These are phyloP conservation scores for Pseudonaja textilis DNA, from an alignment of 2,113 vertebrate genomes.

Conservation along the genomic window DNA sequence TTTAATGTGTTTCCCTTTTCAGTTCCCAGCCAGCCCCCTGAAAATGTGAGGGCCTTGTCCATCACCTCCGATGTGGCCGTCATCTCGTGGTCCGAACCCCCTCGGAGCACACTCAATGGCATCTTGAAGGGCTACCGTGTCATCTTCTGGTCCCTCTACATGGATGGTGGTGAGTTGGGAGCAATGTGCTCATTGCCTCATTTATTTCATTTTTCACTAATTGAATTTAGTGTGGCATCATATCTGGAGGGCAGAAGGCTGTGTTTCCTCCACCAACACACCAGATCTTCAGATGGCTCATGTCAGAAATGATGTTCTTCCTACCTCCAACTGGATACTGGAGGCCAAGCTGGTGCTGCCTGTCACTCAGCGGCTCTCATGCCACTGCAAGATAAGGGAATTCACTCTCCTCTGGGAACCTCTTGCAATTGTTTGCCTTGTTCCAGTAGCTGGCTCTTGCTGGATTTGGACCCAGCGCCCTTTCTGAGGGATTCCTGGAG, in stretches of 20 bases:
- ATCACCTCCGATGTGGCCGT: constrained; percentile 95
- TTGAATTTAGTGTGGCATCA: background rate
- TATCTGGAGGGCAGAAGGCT: background rate
- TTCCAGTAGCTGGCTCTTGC: background rate
- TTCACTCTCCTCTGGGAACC: background rate
- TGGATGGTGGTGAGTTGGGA: constrained; percentile 86
- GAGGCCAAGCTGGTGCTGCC: background rate
- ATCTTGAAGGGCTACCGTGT: constrained; percentile 96
- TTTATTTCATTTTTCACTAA: background rate
- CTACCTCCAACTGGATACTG: background rate
- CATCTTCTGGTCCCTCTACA: constrained; percentile 97
- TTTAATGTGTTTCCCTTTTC: background rate
- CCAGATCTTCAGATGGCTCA: background rate
- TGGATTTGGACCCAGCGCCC: background rate
- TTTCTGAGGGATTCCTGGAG: background rate
- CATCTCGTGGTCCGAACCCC: constrained; percentile 96
- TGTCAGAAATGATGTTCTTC: background rate
- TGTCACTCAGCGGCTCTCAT: background rate
- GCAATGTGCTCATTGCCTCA: background rate
- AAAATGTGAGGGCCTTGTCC: constrained; percentile 92
- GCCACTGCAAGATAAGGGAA: background rate
- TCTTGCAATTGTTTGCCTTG: background rate
- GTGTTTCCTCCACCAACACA: background rate
- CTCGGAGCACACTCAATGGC: constrained; percentile 93
- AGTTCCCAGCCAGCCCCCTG: constrained; percentile 97